These are phyloP conservation scores for Scaptomyza montana DNA, from an alignment of 1,140 invertebrate genomes.

Conservation along the genomic window DNA sequence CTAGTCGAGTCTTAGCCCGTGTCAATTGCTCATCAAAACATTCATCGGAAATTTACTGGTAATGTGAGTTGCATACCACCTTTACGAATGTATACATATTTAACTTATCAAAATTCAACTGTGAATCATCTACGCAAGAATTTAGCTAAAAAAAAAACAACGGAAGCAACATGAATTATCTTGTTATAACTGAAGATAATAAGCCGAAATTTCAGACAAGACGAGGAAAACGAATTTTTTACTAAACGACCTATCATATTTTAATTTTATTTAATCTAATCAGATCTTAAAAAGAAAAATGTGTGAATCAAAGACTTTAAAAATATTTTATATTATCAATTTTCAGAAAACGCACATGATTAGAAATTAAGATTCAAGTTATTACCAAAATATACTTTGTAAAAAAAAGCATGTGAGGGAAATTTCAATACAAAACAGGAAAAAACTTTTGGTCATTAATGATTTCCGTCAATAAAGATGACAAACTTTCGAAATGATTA, in stretches of 20 bases:
- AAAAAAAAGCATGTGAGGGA: background rate
- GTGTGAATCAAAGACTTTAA: background rate
- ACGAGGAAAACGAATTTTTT: too few relatives aligned
- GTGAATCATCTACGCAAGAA: slow-evolving; percentile 54
- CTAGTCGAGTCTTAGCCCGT: too few relatives aligned
- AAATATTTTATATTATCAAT: slow-evolving; percentile 9
- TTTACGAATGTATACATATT: background rate
- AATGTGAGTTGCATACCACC: slow-evolving; percentile 29
- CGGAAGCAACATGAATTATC: slow-evolving; percentile 51
- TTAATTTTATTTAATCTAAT: too few relatives aligned
- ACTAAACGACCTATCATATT: too few relatives aligned
- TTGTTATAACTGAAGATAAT: background rate
- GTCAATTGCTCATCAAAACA: slow-evolving; percentile 32
- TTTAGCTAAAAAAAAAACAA: slow-evolving; percentile 21
- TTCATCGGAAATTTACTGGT: slow-evolving; percentile 62
- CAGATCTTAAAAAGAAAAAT: too few relatives aligned
- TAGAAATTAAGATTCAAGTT: background rate
- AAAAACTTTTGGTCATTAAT: background rate
- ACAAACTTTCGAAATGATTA: slow-evolving; percentile 23
- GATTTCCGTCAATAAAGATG: slow-evolving; percentile 10
- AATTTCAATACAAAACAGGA: background rate
- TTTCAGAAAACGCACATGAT: background rate
- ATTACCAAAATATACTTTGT: background rate
- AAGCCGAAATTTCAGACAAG: too few relatives aligned
- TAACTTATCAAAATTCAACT: slow-evolving; percentile 4